Base-by-base conservation (phyloP, 2,888 invertebrate species). In the Drymonia ruficornis region DNA sequence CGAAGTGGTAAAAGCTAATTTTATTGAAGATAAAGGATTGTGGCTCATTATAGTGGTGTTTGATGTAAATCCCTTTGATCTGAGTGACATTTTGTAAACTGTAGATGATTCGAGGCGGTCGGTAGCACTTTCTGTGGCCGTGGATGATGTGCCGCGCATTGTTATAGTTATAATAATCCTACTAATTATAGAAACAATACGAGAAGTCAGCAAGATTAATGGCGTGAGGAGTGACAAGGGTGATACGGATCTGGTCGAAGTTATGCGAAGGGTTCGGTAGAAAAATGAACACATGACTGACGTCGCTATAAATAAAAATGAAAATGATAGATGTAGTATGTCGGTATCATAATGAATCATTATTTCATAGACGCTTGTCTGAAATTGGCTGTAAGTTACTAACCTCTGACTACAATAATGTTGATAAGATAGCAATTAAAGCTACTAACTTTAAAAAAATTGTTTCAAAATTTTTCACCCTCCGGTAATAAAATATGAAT, bases 31-130 rank as follows among this genome's bases (percentile, higher is more conserved):
- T 73, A 65, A 71, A 77, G 74, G 56, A 75, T 74, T 67, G 78
- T 76, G 67, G 67, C 72, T 78, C 73, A 80, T 80, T 80, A 80
- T 76, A 76, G 71, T 74, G 60, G 61, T 78, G 84, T 91, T 89
- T 90, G 88, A 90, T 85, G 85, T 87, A 67, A 80, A 72, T 70
- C 68, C 72, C 89, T 91, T 91, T 91, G 91, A 91, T 89, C 81
- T 86, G 77, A 80, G 81, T 85, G 87, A 86, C 87, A 85, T 85
- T 84, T 73, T 74, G 87, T 90, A 91, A 86, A 87, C 90, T 84
- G 80, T 80, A 74, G 78, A 87, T 87, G 89, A 87, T 87, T 87
- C 79, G 84, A 72, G 70, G 74, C 81, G 76, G 70, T 78, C 66
- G 81, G 84, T 70, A 73, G 83, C 86, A 80, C 84, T 83, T 76